A percentile compares a stretch with the other conserved stretches of the same genome.
Conservation (phyloP, 2,888 invertebrate species). For the Synergus itoensis region DNA sequence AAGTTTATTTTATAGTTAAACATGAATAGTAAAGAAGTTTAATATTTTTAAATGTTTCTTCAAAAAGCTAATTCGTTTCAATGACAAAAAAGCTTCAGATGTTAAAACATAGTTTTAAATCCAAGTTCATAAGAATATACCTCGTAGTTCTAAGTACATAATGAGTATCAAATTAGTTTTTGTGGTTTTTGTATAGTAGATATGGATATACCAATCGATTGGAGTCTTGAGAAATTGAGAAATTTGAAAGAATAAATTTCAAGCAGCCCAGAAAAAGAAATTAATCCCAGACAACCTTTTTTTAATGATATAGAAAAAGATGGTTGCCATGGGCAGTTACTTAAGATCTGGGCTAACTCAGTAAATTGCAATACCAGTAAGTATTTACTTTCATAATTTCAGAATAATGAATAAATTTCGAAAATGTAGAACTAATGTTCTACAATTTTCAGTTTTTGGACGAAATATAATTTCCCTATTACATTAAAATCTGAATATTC, state of each 20-base stretch:
- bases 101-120: background rate
- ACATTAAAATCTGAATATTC: background rate
- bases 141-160: background rate
- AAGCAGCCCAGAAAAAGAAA: constrained; percentile 35
- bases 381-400: too few relatives aligned
- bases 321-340: constrained; percentile 5
- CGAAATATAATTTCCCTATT: background rate
- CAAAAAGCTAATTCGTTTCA: background rate
- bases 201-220: background rate
- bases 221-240: background rate
- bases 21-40: background rate
- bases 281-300: constrained; percentile 39
- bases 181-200: background rate
- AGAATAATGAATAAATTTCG: too few relatives aligned
- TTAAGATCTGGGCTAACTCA: constrained; percentile 31
- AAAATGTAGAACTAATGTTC: background rate
- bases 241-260: background rate
- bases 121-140: background rate
- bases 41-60: background rate
- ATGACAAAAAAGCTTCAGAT: background rate
- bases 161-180: background rate
- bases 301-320: constrained; percentile 15
- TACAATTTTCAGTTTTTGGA: background rate
- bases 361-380: background rate
- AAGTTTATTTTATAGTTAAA: background rate